Base-by-base conservation (phyloP, 1,140 invertebrate species). In the Ganaspis sp. region DNA sequence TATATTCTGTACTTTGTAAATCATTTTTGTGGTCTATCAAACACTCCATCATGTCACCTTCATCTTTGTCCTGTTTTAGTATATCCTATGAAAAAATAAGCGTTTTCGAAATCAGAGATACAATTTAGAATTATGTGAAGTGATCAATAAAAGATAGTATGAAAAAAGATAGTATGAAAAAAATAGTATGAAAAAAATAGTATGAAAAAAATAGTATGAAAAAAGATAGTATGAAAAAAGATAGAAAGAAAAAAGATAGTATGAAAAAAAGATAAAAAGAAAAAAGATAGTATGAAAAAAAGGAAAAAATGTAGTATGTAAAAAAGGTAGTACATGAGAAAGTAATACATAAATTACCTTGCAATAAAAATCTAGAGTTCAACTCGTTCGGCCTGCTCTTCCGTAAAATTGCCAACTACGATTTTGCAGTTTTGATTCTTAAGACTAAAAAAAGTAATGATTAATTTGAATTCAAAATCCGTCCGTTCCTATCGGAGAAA, bases 1-100 rank as follows among this genome's bases (percentile, higher is more conserved):
- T 98, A 4, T 93, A 92, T 87, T 96, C 94, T 23, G 93, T 93
- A 70, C 95, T 90, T 86, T 95, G 92, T 72, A 94, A 93, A 83
- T 98, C 95, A 90, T 98, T 97, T 92, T 99, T 99, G 85, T 98
- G 95, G 74, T 95, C 92, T 74, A 99, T 97, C 4, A 99, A 92
- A 91, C 98, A 99, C 58, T 98, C 96, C 94, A 99, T 96, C 78
- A 99, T 94, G 81, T 98, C 95, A 79, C 95, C 95, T 86, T 96
- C 94, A 81, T 96, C 95, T 84, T 94, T 94, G 77, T 94, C 94
- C 81, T 92, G 93, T 84, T 95, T 95, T 1, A 94, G 81, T 82
- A 94, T 92, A 42, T 93, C 92, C 86, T 89, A 38, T 15, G 74
- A 81, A 72, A n/a, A n/a, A n/a, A n/a, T n/a, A n/a, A n/a, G 21